A percentile compares a stretch with the other conserved stretches of the same genome.
phyloP scores from a whole-genome alignment of 2,113 vertebrate species.

The Lophura nycthemera region DNA sequence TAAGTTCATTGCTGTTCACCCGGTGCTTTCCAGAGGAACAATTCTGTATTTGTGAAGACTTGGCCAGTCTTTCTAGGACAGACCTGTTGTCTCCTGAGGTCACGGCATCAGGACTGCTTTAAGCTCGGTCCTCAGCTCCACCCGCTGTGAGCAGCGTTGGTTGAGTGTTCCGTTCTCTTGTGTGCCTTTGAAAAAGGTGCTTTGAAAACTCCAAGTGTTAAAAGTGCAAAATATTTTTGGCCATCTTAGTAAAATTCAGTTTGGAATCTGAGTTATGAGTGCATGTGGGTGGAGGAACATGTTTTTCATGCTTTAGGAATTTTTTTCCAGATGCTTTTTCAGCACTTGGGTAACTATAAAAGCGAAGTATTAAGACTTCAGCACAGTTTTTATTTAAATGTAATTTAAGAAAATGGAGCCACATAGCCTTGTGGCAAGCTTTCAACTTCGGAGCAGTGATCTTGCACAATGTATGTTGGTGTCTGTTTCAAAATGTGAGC shows the following conservation, averaged over 20 bases:
- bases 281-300: conserved; percentile 71
- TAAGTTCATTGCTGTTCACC: not conserved
- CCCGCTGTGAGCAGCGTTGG: not conserved
- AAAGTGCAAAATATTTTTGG: conserved; percentile 56
- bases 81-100: not conserved
- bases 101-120: not conserved
- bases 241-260: conserved; percentile 43
- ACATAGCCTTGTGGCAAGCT: not conserved
- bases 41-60: not conserved
- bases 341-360: conserved; percentile 23
- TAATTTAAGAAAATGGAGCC: not conserved
- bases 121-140: not conserved
- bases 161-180: not conserved
- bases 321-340: conserved; percentile 70
- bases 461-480: rapidly evolving
- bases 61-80: not conserved
- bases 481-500: not conserved
- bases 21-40: not conserved
- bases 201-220: conserved; percentile 39
- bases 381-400: not conserved
- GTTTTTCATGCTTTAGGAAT: conserved; percentile 72
- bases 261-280: conserved; percentile 72
- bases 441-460: not conserved
- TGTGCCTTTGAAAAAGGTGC: not conserved
- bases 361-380: conserved; percentile 17